phyloP scores from a whole-genome alignment of 2,113 vertebrate genomes.

The Strigops habroptila region DNA sequence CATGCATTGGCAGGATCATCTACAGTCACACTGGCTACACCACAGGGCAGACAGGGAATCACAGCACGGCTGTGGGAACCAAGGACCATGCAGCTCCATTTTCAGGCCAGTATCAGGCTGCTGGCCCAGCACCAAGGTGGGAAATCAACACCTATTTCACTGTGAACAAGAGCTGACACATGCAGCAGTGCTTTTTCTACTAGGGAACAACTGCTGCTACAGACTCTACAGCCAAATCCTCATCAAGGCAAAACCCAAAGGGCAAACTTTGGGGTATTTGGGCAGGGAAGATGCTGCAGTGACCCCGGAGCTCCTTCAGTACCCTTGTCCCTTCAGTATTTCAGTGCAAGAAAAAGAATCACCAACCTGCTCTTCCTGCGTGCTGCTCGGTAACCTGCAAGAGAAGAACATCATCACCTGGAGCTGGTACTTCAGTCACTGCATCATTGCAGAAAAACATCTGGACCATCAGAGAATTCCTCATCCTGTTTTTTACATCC shows the following conservation, averaged over 20 bases:
- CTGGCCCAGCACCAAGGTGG: neutral
- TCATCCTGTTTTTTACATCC: neutral
- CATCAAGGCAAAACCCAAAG: too few relatives aligned
- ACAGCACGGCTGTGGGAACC: neutral
- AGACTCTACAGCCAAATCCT: neutral
- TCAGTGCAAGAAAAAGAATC: neutral
- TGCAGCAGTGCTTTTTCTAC: neutral
- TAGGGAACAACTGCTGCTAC: accelerated
- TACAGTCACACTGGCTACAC: neutral
- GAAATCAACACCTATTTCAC: neutral
- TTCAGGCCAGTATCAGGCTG: neutral
- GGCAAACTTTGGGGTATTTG: accelerated
- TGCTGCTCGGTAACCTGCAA: conserved; percentile 29
- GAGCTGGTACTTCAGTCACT: neutral
- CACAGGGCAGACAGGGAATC: accelerated
- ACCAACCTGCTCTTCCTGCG: conserved; percentile 59
- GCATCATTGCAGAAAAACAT: neutral
- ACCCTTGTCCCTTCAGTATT: neutral
- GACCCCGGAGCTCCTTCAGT: neutral
- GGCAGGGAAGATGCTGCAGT: neutral
- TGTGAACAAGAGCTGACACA: neutral
- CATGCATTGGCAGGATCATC: neutral
- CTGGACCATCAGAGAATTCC: neutral
- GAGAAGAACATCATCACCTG: neutral
- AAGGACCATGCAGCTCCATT: accelerated